A percentile compares a stretch with the other conserved stretches of the same genome.
These are phyloP conservation scores for Champsocephalus esox DNA, from an alignment of 2,797 vertebrate species.

Conservation along the genomic window DNA sequence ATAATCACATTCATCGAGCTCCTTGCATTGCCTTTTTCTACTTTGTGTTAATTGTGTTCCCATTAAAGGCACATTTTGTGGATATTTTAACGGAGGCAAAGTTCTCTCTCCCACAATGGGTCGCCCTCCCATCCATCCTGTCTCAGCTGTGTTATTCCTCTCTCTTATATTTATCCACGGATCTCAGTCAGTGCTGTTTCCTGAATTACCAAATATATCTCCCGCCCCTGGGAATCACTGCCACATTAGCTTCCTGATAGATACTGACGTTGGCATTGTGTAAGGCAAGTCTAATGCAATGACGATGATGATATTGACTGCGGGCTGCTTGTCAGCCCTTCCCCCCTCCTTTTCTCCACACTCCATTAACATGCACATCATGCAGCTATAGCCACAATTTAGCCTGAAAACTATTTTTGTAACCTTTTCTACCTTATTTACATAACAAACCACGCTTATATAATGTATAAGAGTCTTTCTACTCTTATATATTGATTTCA, in stretches of 20 bases:
- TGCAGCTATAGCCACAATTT: slow-evolving; percentile 7
- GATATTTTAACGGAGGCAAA: slow-evolving; percentile 21
- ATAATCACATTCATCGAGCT: neutral
- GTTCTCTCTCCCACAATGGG: slow-evolving; percentile 30
- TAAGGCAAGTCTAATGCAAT: slow-evolving; percentile 80
- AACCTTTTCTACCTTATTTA: neutral
- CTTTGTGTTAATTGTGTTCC: slow-evolving; percentile 18
- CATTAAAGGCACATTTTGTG: neutral
- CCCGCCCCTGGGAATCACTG: slow-evolving; percentile 74
- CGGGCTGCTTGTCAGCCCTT: slow-evolving; percentile 55
- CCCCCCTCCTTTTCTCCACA: slow-evolving; percentile 35
- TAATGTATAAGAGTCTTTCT: neutral
- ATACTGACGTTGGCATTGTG: slow-evolving; percentile 81
- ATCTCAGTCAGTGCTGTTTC: slow-evolving; percentile 58
- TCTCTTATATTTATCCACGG: slow-evolving; percentile 41
- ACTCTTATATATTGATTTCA: neutral
- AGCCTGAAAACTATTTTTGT: slow-evolving; percentile 12
- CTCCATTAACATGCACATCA: slow-evolving; percentile 21
- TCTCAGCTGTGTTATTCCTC: slow-evolving; percentile 41
- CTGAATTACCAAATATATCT: slow-evolving; percentile 69
- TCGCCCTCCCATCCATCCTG: slow-evolving; percentile 10
- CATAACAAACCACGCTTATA: neutral
- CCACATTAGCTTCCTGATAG: slow-evolving; percentile 83
- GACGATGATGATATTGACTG: slow-evolving; percentile 82
- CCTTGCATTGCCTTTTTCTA: slow-evolving; percentile 1